These are phyloP conservation scores for Cataglyphis hispanica DNA, from an alignment of 1,140 invertebrate genomes.

Conservation along the genomic window DNA sequence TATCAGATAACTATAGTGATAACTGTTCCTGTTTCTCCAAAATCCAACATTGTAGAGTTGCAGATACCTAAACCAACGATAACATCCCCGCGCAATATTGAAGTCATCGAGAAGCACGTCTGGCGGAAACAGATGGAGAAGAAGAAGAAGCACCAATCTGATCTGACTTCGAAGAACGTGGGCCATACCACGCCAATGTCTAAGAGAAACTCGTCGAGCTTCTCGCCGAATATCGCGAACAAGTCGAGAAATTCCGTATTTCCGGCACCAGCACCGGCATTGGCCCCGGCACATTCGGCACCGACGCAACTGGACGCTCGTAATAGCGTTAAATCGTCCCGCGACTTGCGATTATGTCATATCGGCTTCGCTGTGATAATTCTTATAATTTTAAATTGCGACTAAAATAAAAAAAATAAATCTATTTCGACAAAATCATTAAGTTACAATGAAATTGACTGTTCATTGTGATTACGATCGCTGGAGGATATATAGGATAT, in stretches of 20 bases:
- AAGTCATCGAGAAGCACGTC: conserved; percentile 54
- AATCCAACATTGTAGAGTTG: conserved; percentile 65
- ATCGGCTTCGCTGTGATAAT: conserved; percentile 50
- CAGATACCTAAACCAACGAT: conserved; percentile 63
- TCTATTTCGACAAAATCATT: conserved; percentile 25
- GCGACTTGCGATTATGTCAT: conserved; percentile 44
- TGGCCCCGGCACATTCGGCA: conserved; percentile 72
- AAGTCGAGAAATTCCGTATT: conserved; percentile 65
- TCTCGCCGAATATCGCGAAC: conserved; percentile 58
- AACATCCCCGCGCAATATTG: conserved; percentile 42
- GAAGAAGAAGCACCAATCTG: conserved; percentile 43
- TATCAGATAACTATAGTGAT: background rate
- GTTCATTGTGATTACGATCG: conserved; percentile 9
- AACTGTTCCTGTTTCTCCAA: background rate
- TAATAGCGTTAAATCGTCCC: conserved; percentile 57
- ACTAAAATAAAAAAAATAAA: background rate
- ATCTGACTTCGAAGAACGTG: conserved; percentile 43
- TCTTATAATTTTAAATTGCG: conserved; percentile 49
- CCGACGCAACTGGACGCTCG: conserved; percentile 67
- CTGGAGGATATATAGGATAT: background rate
- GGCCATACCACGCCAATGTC: conserved; percentile 60
- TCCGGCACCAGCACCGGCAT: conserved; percentile 70
- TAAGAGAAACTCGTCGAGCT: conserved; percentile 65
- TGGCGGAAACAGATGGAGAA: conserved; percentile 59
- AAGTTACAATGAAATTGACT: conserved; percentile 29